Percentiles rank a stretch among this genome's conserved stretches.
Conservation (phyloP, 1,140 invertebrate species). For the Rhopalosiphum padi region DNA sequence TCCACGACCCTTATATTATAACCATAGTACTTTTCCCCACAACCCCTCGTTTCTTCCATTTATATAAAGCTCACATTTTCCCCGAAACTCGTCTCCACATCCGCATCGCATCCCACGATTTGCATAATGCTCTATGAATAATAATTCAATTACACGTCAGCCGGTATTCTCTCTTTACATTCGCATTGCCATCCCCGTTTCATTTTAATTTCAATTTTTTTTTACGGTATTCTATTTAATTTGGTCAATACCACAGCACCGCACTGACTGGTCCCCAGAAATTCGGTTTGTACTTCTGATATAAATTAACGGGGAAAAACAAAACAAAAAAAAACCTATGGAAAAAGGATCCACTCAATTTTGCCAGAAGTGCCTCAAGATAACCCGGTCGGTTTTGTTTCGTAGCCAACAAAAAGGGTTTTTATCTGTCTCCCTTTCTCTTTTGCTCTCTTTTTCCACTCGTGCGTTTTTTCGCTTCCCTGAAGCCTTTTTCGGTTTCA, state of each 20-base stretch:
- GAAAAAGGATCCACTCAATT: slow-evolving; percentile 58
- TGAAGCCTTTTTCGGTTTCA: slow-evolving; percentile 46
- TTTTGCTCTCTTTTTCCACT: slow-evolving; percentile 35
- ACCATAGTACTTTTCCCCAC: neutral
- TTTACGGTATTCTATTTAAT: slow-evolving; percentile 44
- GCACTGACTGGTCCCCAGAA: slow-evolving; percentile 7
- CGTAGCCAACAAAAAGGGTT: slow-evolving; percentile 57
- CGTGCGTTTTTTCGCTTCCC: slow-evolving; percentile 42
- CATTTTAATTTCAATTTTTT: slow-evolving; percentile 7
- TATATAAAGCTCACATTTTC: neutral
- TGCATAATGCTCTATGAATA: slow-evolving; percentile 53
- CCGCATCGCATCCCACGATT: slow-evolving; percentile 27
- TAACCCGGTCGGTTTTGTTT: slow-evolving; percentile 55
- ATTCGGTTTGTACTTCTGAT: slow-evolving; percentile 47
- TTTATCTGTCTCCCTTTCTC: slow-evolving; percentile 38
- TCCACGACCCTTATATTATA: neutral
- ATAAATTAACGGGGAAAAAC: slow-evolving; percentile 51
- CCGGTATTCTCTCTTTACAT: neutral
- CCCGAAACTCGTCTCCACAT: slow-evolving; percentile 11
- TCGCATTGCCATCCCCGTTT: neutral
- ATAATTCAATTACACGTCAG: slow-evolving; percentile 55
- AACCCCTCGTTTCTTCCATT: neutral
- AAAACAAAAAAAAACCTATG: neutral
- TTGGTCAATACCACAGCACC: neutral
- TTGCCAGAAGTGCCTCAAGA: slow-evolving; percentile 58